phyloP scores from a whole-genome alignment of 1,140 invertebrate genomes.

The Sinella curviseta region DNA sequence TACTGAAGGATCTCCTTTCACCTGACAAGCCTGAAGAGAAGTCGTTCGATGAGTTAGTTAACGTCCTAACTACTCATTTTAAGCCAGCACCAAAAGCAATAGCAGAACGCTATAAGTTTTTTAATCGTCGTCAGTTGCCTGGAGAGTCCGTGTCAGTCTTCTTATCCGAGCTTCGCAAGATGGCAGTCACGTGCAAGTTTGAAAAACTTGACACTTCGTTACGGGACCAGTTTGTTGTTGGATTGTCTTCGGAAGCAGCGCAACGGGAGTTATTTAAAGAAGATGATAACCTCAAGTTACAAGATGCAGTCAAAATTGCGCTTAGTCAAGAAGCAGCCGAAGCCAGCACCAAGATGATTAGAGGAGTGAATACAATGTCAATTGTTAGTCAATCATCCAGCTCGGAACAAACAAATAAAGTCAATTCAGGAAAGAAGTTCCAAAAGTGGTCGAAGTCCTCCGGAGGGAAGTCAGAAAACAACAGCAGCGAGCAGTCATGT shows the following conservation, averaged over 20 bases:
- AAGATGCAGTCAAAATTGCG: neutral
- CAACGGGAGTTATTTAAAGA: slow-evolving; percentile 12
- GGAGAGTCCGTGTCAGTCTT: slow-evolving; percentile 34
- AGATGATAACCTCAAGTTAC: neutral
- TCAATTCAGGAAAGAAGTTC: neutral
- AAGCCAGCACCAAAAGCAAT: slow-evolving; percentile 33
- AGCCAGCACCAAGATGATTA: neutral
- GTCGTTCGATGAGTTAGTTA: neutral
- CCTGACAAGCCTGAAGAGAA: no score
- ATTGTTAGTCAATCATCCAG: neutral
- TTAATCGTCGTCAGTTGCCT: slow-evolving; percentile 26
- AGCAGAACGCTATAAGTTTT: slow-evolving; percentile 39
- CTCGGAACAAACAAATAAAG: neutral
- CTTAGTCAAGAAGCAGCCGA: slow-evolving; percentile 24
- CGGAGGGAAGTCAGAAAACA: neutral
- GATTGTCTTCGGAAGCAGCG: slow-evolving; percentile 26
- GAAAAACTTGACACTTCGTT: slow-evolving; percentile 28
- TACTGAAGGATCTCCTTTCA: no score
- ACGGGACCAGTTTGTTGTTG: slow-evolving; percentile 39
- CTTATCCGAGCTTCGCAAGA: slow-evolving; percentile 36
- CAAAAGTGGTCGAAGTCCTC: neutral
- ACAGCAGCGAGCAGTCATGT: neutral
- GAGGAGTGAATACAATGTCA: neutral
- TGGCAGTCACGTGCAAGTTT: slow-evolving; percentile 42
- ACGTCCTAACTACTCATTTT: slow-evolving; percentile 1